Conservation (phyloP, 2,888 invertebrate species). For the Phengaris arion region DNA sequence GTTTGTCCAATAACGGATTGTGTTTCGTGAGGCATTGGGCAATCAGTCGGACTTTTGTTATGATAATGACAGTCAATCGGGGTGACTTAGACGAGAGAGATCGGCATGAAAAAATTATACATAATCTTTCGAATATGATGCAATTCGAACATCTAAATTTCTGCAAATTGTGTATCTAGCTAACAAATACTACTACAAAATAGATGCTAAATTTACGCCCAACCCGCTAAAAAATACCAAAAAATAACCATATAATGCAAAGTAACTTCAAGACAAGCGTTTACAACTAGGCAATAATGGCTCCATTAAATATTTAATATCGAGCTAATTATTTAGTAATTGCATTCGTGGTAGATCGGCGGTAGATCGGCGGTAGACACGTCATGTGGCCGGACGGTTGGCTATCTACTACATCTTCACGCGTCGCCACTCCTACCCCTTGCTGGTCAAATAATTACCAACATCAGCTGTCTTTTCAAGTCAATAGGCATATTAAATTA, state of each 20-base stretch:
- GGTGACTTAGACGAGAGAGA: not conserved
- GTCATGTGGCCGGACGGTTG: constrained; percentile 65
- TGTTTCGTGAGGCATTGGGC: constrained; percentile 67
- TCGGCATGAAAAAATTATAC: not conserved
- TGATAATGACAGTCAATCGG: not conserved
- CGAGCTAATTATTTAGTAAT: constrained; percentile 23
- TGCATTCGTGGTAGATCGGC: not conserved
- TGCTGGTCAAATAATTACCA: constrained; percentile 43
- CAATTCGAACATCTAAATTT: not conserved
- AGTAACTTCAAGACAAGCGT: not conserved
- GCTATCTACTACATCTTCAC: constrained; percentile 70
- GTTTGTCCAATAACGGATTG: constrained; percentile 75
- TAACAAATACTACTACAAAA: not conserved
- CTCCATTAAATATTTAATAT: not conserved
- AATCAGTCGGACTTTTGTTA: constrained; percentile 40
- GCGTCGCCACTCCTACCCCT: constrained; percentile 51
- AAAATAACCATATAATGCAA: not conserved
- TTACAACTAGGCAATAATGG: not conserved
- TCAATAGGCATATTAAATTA: not conserved
- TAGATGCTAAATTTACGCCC: too few species aligned
- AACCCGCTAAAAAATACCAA: too few species aligned
- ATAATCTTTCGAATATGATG: not conserved
- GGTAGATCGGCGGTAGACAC: constrained; percentile 36
- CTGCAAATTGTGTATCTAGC: too few species aligned
- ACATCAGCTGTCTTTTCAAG: constrained; percentile 25